Base-by-base conservation (phyloP, 2,888 invertebrate genomes). In the Anoncus sp. region DNA sequence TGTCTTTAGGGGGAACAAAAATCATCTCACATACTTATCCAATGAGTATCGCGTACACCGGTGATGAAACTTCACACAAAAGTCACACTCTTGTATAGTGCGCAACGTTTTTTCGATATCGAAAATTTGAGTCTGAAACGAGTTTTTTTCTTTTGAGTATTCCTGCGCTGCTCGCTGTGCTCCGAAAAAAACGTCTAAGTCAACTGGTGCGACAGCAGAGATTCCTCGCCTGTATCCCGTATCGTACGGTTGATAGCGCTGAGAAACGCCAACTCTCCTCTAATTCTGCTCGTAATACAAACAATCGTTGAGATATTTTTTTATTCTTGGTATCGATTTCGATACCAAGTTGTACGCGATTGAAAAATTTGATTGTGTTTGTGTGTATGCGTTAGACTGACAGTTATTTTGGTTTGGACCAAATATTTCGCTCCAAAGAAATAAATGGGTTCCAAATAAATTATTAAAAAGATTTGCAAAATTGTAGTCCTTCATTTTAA, bases 181-280 rank as follows among this genome's bases (percentile, higher is more conserved):
- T 27, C 31, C 10, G 16, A 38, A 38, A 38, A 38, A 38, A 38
- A 38, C 38, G 10, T 5, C 31, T 31, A 75, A 71, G 75, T 57
- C 75, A 16, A 57, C 35, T 78, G 78, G 78, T 75, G 78, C 2
- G 57, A 75, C 3, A 24, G 43, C 31, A 53, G 75, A 16, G 38
- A 66, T 55, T 78, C 71, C 14, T 43, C 70, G 12, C 78, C 78
- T 3, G 75, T 67, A n/a, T 78, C 78, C 3, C 55, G 43, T 12
- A 71, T 78, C 12, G 78, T 71, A 63, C 24, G 62, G 24, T 71
- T 75, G 4, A 78, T 78, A 3, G 78, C 78, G 1, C 49, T 62
- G 7, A 38, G 78, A 27, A 78, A 78, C 22, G 62, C 70, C 31
- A 45, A 60, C 9, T 78, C 38, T 14, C 47, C 60, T 40, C 70